Base-by-base conservation (phyloP, 2,888 invertebrate genomes). In the Drosophila leonis region DNA sequence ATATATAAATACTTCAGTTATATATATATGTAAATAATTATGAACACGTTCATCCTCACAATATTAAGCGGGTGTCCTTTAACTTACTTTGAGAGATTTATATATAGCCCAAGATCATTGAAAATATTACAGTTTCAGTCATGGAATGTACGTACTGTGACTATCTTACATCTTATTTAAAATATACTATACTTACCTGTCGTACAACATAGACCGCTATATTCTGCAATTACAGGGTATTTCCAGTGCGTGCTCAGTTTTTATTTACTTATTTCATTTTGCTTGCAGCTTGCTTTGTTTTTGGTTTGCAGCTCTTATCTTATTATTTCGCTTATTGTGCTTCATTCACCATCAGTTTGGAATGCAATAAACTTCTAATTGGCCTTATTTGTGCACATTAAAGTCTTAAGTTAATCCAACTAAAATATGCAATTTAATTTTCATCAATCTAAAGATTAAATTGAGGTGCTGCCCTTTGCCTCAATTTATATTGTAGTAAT, bases 261-360 rank as follows among this genome's bases (percentile, higher is more conserved):
- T 15, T 18, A 12, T 2, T n/a, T 18, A 12, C 18, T 52, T 49
- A 35, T 54, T 56, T 62, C 31, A 31, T 63, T 65, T 60, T 37
- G 59, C 44, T 59, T 65, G 62, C 49, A 49, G 44, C 73, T 66
- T 59, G 71, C 41, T 68, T 63, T 68, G 61, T 57, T 65, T 68
- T 41, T 31, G 41, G 15, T 68, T 57, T 37, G 35, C 33, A 70
- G 70, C 64, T 74, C 57, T 77, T 78, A 77, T 78, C 77, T 78
- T 71, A 75, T 78, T 78, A 78, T 78, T 52, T 62, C 48, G 55
- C 54, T 59, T 74, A 71, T 71, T 78, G 77, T 78, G 66, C 66
- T 54, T 59, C 57, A 51, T 33, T 74, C 46, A 49, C 29, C 70
- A 55, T 48, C 78, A 55, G 63, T 54, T 71, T 48, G 64, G 35